Conservation (phyloP, 2,888 invertebrate species). For the Cheilosia vernalis region DNA sequence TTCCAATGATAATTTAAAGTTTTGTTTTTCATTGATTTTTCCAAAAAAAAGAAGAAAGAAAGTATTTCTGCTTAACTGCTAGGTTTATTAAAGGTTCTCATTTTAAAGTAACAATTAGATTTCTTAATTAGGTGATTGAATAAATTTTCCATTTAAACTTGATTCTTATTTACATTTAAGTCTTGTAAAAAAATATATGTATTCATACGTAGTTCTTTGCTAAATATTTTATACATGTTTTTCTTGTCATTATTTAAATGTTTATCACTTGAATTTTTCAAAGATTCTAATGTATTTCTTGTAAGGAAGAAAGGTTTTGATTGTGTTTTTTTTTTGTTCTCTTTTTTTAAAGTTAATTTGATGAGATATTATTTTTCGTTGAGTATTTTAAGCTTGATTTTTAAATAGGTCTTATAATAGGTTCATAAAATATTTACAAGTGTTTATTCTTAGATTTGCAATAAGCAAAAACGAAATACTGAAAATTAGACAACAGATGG, state of each 20-base stretch:
- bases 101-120: conserved; percentile 17
- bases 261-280: conserved; percentile 68
- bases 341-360: conserved; percentile 12
- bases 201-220: conserved; percentile 55
- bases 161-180: conserved; percentile 66
- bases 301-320: conserved; percentile 38
- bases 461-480: too few relatives aligned
- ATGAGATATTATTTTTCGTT: conserved; percentile 51
- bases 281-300: conserved; percentile 38
- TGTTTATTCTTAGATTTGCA: background rate
- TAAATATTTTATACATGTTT: conserved; percentile 48
- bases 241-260: conserved; percentile 15
- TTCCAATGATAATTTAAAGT: conserved; percentile 51
- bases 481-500: too few relatives aligned
- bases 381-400: conserved; percentile 56
- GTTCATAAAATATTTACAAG: conserved; percentile 34
- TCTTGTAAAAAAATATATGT: conserved; percentile 71
- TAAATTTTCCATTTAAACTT: conserved; percentile 27
- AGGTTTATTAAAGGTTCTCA: conserved; percentile 41
- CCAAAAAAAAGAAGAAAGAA: conserved; percentile 12
- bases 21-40: conserved; percentile 49
- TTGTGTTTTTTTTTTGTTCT: conserved; percentile 25
- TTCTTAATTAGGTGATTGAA: conserved; percentile 63
- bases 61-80: conserved; percentile 51
- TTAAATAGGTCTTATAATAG: conserved; percentile 10